A percentile compares a stretch with the other conserved stretches of the same genome.
phyloP scores from a whole-genome alignment of 2,888 invertebrate species.

The Apantesis nais region DNA sequence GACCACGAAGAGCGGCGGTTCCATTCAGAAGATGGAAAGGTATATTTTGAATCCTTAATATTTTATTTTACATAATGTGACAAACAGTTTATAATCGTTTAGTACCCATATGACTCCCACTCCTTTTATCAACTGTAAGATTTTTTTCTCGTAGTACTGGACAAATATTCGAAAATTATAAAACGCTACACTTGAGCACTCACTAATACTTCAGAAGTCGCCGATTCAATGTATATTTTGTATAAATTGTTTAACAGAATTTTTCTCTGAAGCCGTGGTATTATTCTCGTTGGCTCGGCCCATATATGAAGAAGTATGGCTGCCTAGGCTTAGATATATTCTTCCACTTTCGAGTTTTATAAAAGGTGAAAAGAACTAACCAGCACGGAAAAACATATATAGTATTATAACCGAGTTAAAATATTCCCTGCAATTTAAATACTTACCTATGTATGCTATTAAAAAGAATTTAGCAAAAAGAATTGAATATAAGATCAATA shows the following conservation, averaged over 20 bases:
- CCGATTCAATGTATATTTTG: too few species aligned
- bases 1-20: slow-evolving; percentile 59
- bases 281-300: neutral
- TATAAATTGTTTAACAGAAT: neutral
- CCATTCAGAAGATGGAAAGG: slow-evolving; percentile 72
- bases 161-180: neutral
- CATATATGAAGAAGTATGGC: neutral
- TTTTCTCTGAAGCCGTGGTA: neutral
- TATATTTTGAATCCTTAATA: slow-evolving; percentile 43
- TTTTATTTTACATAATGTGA: neutral
- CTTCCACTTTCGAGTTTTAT: neutral
- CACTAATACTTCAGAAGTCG: too few species aligned
- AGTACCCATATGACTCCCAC: neutral
- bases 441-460: neutral
- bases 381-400: too few species aligned
- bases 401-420: neutral
- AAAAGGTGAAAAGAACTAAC: too few species aligned
- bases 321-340: neutral
- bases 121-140: neutral
- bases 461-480: neutral
- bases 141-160: neutral
- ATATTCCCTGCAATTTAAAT: too few species aligned
- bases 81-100: too few species aligned
- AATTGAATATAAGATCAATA: neutral
- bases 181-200: neutral